Evolutionary conservation across 2,888 invertebrate genomes (phyloP), one percentile per base, ranked within the genome.

Genomic region (Elegia similella): DNA sequence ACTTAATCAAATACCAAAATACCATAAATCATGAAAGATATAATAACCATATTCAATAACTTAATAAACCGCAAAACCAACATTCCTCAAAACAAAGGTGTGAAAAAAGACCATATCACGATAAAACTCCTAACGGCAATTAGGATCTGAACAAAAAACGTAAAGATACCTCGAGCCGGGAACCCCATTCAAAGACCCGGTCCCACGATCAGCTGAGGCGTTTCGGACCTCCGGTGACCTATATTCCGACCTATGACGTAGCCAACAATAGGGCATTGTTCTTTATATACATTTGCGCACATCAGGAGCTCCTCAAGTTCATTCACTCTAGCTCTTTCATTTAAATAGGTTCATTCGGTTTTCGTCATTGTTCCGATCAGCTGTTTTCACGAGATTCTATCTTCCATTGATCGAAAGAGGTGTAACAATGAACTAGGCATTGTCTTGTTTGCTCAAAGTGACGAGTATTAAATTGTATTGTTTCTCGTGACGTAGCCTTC

Each of bases 191-290:
- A 63, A 68, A 63, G 63, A 62, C 65, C 61, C 67, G 75, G 69
- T 85, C 88, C 79, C 85, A 84, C 85, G 84, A 83, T 78, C 91
- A 90, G 88, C 89, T 89, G 90, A 81, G 76, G 76, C 80, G 85
- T 85, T 89, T 91, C 86, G 82, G 90, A 87, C 81, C 78, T 77
- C 76, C 63, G 67, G 78, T 86, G 90, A 90, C 90, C 90, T 82
- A 91, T 91, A 91, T 91, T 84, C 82, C 80, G 74, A 75, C 70
- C 78, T 83, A 84, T 90, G 90, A 91, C 91, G 91, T 88, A 78
- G 77, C 82, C 84, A 85, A 90, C 91, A 90, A 90, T 90, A 88
- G 87, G 83, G 86, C 81, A 91, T 91, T 91, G 90, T 91, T 89
- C 88, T 86, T 86, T 87, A 50, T 50, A 34, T 87, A 88, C 84